phyloP scores from a whole-genome alignment of 2,888 invertebrate species.

The Lasioglossum calceatum region DNA sequence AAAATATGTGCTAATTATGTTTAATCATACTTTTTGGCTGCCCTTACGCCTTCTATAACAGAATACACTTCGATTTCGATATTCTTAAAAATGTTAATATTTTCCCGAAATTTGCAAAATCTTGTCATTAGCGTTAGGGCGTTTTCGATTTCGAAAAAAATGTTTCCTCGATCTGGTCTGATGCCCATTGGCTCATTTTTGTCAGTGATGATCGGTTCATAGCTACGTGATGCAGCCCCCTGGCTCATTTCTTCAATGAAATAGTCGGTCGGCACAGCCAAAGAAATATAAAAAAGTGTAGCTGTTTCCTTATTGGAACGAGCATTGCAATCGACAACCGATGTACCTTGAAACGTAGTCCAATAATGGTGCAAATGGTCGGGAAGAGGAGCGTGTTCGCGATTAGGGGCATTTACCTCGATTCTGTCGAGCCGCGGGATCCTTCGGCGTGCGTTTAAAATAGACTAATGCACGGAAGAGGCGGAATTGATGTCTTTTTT shows the following conservation, averaged over 20 bases:
- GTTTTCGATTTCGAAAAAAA: no score
- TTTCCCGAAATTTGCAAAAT: no score
- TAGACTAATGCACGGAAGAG: background rate
- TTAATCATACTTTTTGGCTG: no score
- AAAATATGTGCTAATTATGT: no score
- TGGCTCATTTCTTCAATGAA: background rate
- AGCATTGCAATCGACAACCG: background rate
- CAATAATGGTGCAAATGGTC: background rate
- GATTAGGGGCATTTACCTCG: slow-evolving; percentile 10
- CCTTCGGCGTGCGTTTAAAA: background rate
- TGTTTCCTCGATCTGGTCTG: no score
- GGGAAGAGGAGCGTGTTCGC: background rate
- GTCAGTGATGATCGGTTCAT: background rate
- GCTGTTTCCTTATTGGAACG: background rate
- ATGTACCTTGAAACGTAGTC: background rate
- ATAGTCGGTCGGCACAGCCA: background rate
- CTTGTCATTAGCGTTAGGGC: no score
- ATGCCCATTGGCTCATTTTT: background rate
- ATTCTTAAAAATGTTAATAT: no score
- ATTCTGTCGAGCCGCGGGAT: slow-evolving; percentile 5
- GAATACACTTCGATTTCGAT: no score
- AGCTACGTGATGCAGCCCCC: background rate
- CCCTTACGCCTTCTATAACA: no score
- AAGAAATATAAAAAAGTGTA: background rate
- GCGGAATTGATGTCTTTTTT: slow-evolving; percentile 33